Base-by-base conservation (phyloP, 2,113 vertebrate genomes). In the Cardinalis cardinalis region DNA sequence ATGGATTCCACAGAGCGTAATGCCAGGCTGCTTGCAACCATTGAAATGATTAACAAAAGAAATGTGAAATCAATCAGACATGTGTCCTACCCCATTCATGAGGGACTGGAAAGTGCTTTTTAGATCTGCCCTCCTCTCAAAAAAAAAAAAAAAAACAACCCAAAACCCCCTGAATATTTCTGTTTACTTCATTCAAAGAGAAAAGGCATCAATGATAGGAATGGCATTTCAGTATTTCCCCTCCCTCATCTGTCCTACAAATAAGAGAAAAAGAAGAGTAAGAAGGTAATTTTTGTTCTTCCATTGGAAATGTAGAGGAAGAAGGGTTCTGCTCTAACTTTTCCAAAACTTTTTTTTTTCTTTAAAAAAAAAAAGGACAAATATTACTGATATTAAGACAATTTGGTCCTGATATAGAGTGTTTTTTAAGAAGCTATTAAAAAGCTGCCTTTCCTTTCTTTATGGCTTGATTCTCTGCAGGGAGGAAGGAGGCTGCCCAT, bases 381-480 rank as follows among this genome's bases (percentile, higher is more conserved):
- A 24, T 65, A 84, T 55, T 79, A 86, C 7, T 59, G 46, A 17
- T 19, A 77, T 68, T 70, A 88, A 95, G 81, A 90, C 68, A 77
- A 82, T 93, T 97, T 92, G 94, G 93, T 95, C 88, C 90, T 73
- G 65, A 74, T 77, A 86, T 2, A 70, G 40, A 58, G 32, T 29
- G 34, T 12, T 74, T 24, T 53, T 10, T 0, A 44, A 60, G 61
- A 46, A 87, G 56, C 26, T 75, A 29, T 38, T 84, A 48, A 73
- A 74, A 82, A 92, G 55, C 84, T 84, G 81, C 43, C 24, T 84
- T 55, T 95, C 51, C 55, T 73, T 51, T 44, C 61, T 19, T 76
- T 95, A 95, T 95, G 92, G 95, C 91, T 95, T 92, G 49, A 86
- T 90, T 84, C 44, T 84, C 76, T 41, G 11, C 58, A 85, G 61